These are phyloP conservation scores for Bacillus rossius DNA, from an alignment of 1,140 invertebrate genomes.

Conservation along the genomic window DNA sequence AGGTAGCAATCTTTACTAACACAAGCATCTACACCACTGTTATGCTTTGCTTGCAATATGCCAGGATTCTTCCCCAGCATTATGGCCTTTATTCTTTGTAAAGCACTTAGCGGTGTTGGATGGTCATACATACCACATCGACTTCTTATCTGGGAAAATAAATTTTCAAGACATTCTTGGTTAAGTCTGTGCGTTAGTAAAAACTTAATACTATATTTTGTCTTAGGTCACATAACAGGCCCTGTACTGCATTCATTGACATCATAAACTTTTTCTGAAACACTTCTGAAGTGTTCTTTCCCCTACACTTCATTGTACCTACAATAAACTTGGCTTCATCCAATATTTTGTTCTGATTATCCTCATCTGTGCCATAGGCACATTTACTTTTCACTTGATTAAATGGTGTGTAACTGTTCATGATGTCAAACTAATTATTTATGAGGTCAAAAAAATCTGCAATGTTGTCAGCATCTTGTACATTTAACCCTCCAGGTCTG, in stretches of 20 bases:
- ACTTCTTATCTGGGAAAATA: too few species aligned
- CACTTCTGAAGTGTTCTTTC: slow-evolving; percentile 16
- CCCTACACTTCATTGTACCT: slow-evolving; percentile 13
- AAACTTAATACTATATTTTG: too few species aligned
- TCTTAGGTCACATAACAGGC: too few species aligned
- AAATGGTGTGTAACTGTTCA: slow-evolving; percentile 13
- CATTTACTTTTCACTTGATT: neutral
- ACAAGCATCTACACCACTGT: neutral
- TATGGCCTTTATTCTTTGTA: too few species aligned
- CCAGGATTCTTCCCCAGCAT: slow-evolving; percentile 23
- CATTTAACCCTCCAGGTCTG: slow-evolving; percentile 2
- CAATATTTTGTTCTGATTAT: slow-evolving; percentile 15
- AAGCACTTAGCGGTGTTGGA: too few species aligned
- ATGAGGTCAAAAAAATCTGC: slow-evolving; percentile 17
- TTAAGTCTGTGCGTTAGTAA: too few species aligned
- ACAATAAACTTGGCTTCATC: slow-evolving; percentile 10
- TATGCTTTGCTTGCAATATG: slow-evolving; percentile 12
- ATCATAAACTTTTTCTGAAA: slow-evolving; percentile 23
- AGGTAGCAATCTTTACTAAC: slow-evolving; percentile 10
- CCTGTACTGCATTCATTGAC: slow-evolving; percentile 9
- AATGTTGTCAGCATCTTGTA: slow-evolving; percentile 2
- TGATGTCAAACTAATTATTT: slow-evolving; percentile 22
- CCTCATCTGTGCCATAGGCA: slow-evolving; percentile 13
- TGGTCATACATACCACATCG: too few species aligned
- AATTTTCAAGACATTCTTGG: too few species aligned